Evolutionary conservation across 2,888 invertebrate species (phyloP).

Genomic region (Drosophila pseudotalamancana): DNA sequence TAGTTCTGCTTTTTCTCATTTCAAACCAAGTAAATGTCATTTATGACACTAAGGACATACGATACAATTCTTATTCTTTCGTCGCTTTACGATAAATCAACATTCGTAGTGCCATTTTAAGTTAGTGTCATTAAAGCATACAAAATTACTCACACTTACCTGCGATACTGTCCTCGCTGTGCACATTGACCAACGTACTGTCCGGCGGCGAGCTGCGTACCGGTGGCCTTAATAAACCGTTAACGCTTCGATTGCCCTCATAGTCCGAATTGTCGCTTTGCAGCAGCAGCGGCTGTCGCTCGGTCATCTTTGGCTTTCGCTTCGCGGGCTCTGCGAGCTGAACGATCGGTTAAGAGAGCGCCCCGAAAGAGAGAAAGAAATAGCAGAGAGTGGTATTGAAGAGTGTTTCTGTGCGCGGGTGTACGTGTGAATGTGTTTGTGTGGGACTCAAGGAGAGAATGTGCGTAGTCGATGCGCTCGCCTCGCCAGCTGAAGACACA

Average conservation of each 20-base stretch:
- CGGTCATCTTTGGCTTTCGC: slow-evolving; percentile 86
- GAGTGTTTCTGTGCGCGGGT: neutral
- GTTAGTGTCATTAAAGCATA: slow-evolving; percentile 30
- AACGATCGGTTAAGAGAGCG: slow-evolving; percentile 7
- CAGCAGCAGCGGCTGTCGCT: slow-evolving; percentile 88
- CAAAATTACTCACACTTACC: slow-evolving; percentile 54
- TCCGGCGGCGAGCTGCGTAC: slow-evolving; percentile 84
- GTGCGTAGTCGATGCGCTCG: slow-evolving; percentile 27
- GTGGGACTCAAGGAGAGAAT: neutral
- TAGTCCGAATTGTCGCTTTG: slow-evolving; percentile 77
- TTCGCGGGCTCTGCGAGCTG: slow-evolving; percentile 59
- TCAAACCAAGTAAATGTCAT: too few relatives aligned
- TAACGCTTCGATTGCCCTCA: slow-evolving; percentile 65
- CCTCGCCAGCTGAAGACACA: slow-evolving; percentile 46
- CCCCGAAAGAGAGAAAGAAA: slow-evolving; percentile 3
- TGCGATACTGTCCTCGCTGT: slow-evolving; percentile 81
- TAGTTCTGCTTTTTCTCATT: too few relatives aligned
- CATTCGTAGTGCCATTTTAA: slow-evolving; percentile 3
- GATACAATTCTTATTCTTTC: too few relatives aligned
- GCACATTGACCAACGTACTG: slow-evolving; percentile 83
- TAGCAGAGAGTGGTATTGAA: neutral
- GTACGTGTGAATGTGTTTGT: neutral
- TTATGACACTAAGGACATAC: too few relatives aligned
- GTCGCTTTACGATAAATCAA: too few relatives aligned
- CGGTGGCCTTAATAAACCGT: slow-evolving; percentile 68